These are phyloP conservation scores for Caretta caretta DNA, from an alignment of 2,113 vertebrate species.

Conservation along the genomic window DNA sequence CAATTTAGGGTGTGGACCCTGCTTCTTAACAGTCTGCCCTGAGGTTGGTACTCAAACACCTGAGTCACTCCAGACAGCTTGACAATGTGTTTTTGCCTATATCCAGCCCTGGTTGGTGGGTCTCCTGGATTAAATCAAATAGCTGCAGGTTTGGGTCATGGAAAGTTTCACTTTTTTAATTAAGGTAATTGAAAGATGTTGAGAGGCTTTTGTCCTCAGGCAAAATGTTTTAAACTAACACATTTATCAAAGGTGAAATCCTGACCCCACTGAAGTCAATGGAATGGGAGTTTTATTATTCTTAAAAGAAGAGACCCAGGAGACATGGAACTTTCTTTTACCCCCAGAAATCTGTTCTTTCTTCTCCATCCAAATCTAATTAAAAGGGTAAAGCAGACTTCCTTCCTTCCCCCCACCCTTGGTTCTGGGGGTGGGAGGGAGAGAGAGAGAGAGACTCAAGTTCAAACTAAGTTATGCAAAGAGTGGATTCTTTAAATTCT, in stretches of 20 bases:
- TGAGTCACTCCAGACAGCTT: not conserved
- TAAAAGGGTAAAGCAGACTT: not conserved
- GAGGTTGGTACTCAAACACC: not conserved
- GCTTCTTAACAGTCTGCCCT: not conserved
- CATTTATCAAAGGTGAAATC: not conserved
- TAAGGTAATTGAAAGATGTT: not conserved
- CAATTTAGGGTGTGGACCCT: not conserved
- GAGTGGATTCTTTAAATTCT: not conserved
- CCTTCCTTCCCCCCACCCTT: not conserved
- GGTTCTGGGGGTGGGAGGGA: not conserved
- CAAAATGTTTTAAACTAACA: not conserved
- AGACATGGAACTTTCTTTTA: not conserved
- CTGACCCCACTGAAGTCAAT: not conserved
- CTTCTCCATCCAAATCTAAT: not conserved
- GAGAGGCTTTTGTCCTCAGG: not conserved
- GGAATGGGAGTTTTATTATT: not conserved
- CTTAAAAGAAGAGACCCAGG: not conserved
- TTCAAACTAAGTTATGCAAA: not conserved
- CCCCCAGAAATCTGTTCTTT: not conserved
- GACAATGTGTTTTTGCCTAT: not conserved
- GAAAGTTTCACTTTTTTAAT: not conserved
- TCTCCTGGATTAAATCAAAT: not conserved
- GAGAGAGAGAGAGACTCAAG: not conserved
- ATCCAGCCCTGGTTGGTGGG: fast-evolving
- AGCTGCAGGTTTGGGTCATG: not conserved